Evolutionary conservation across 2,113 vertebrate genomes (phyloP), one percentile per base, ranked within the genome.

Genomic region (Clinocottus analis): DNA sequence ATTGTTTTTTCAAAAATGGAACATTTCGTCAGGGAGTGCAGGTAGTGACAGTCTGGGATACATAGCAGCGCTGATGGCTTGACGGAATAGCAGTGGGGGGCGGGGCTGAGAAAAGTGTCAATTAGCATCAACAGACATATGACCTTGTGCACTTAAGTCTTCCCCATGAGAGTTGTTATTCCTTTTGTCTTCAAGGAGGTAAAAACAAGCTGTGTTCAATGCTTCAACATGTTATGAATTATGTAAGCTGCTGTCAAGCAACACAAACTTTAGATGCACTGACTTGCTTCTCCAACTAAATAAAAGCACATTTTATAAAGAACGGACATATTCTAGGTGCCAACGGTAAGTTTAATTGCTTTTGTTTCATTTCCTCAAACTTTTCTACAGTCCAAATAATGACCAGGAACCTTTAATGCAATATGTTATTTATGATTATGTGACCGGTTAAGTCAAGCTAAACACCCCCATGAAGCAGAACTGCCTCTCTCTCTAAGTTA

Each of bases 81-180:
- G 45, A 21, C 6, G 7, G 19, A 49, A 7, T 21, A 49, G 45
- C 17, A 47, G 45, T 7, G n/a, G 43, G 43, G 43, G 43, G 43
- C 2, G 16, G 43, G 16, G 45, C 16, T 47, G 19, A 19, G 17
- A 16, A 47, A 19, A 41, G 13, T 12, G 39, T 41, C 39, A 49
- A 49, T 33, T 47, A 56, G 16, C 55, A 75, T 56, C 43, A 45
- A 33, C 39, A 82, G 41, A 70, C 29, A 61, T 23, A 72, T 74
- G 31, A 31, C 51, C 23, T 43, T 65, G 59, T 60, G 5, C 25
- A 21, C 58, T 39, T 41, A 25, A 31, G 45, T 23, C 3, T 17
- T 3, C 16, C 17, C 9, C 39, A 13, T 23, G 23, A 21, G 33
- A 70, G 27, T 81, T 45, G 55, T 39, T 6, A 39, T 51, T 39